phyloP scores from a whole-genome alignment of 1,140 invertebrate genomes.

The Diorhabda elongata region DNA sequence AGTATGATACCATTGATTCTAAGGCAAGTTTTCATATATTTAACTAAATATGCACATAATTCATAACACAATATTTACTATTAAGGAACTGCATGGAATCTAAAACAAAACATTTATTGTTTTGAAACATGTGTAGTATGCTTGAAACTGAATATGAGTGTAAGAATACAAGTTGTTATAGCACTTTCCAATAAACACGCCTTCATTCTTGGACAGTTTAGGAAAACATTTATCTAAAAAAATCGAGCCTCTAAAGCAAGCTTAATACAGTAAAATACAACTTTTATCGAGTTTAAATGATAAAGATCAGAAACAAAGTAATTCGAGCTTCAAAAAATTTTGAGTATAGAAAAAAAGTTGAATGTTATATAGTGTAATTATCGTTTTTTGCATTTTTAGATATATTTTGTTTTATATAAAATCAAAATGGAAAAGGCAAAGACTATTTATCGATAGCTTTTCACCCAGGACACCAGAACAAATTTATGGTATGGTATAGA shows the following conservation, averaged over 20 bases:
- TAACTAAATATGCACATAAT: conserved; percentile 19
- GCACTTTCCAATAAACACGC: neutral
- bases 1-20: conserved; percentile 59
- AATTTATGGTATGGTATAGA: conserved; percentile 62
- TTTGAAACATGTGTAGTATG: neutral
- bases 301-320: too few species aligned
- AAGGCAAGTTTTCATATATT: conserved; percentile 48
- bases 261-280: neutral
- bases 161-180: neutral
- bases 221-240: neutral
- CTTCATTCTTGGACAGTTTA: neutral
- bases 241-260: neutral
- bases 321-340: neutral
- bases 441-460: conserved; percentile 68
- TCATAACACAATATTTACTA: conserved; percentile 18
- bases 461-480: conserved; percentile 59
- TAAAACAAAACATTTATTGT: neutral
- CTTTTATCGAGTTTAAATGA: neutral
- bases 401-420: conserved; percentile 64
- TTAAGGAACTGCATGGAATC: neutral
- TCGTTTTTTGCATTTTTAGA: conserved; percentile 47
- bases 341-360: neutral
- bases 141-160: neutral
- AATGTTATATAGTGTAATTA: neutral
- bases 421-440: conserved; percentile 54